Conservation (phyloP, 2,113 vertebrate species). For the Ochotona curzoniae region DNA sequence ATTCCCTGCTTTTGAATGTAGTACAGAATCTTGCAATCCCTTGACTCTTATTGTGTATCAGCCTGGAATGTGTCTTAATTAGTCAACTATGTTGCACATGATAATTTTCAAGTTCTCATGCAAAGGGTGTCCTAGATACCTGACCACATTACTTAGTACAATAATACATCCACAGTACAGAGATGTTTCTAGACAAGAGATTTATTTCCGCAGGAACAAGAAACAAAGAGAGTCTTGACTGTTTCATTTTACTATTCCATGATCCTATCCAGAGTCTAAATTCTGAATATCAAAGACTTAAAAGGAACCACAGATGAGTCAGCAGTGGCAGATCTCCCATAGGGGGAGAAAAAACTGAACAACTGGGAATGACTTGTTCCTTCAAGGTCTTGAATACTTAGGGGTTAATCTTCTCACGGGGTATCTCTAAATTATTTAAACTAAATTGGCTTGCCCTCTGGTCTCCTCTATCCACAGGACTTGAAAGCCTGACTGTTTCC, state of each 20-base stretch:
- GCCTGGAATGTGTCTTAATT: background rate
- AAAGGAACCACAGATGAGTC: background rate
- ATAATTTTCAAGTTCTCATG: background rate
- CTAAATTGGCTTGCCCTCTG: conserved; percentile 59
- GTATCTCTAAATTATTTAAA: conserved; percentile 77
- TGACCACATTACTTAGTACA: background rate
- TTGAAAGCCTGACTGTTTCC: conserved; percentile 57
- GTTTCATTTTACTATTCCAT: background rate
- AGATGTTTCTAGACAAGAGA: background rate
- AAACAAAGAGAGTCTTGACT: background rate
- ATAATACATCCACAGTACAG: background rate
- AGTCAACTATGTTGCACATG: background rate
- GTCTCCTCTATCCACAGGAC: conserved; percentile 43
- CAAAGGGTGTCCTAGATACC: background rate
- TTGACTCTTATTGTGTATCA: background rate
- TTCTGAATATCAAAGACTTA: conserved; percentile 33
- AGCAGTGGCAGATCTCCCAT: conserved; percentile 18
- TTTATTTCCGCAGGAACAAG: background rate
- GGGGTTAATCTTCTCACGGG: conserved; percentile 66
- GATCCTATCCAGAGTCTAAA: background rate
- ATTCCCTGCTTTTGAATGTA: background rate
- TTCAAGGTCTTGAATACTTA: conserved; percentile 70
- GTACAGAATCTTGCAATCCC: background rate
- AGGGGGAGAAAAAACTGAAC: conserved; percentile 55
- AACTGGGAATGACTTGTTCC: conserved; percentile 38